Evolutionary conservation across 2,797 vertebrate genomes (phyloP).

Genomic region (Euphonia xanthogaster): DNA sequence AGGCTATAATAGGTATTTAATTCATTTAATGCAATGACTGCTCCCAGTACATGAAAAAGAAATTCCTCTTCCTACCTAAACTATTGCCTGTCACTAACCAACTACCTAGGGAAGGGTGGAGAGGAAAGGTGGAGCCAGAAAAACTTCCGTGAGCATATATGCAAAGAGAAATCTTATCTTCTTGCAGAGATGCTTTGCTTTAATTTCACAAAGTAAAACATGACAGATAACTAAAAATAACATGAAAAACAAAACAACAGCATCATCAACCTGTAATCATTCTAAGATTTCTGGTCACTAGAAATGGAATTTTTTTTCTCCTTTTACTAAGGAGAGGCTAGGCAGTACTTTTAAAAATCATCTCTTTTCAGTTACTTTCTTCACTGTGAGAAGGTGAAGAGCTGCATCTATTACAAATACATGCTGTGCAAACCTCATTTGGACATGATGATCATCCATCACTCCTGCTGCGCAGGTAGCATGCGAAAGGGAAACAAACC

Average conservation of each 20-base stretch:
- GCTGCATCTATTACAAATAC: slow-evolving; percentile 2
- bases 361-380: background rate
- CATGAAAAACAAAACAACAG: background rate
- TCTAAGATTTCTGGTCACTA: background rate
- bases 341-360: background rate
- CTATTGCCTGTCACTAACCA: background rate
- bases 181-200: background rate
- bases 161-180: background rate
- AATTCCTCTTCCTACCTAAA: background rate
- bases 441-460: slow-evolving; percentile 49
- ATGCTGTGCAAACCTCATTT: slow-evolving; percentile 56
- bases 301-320: background rate
- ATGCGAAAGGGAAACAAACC: slow-evolving; percentile 44
- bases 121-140: background rate
- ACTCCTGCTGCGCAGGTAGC: slow-evolving; percentile 53
- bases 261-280: background rate
- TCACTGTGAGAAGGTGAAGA: background rate
- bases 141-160: background rate
- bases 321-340: background rate
- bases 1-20: background rate
- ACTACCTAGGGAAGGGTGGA: background rate
- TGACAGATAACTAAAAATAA: background rate
- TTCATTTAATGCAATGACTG: background rate
- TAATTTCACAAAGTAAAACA: background rate
- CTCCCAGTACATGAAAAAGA: background rate